Evolutionary conservation across 2,113 vertebrate genomes (phyloP).

Genomic region (Cryptotis parvus): DNA sequence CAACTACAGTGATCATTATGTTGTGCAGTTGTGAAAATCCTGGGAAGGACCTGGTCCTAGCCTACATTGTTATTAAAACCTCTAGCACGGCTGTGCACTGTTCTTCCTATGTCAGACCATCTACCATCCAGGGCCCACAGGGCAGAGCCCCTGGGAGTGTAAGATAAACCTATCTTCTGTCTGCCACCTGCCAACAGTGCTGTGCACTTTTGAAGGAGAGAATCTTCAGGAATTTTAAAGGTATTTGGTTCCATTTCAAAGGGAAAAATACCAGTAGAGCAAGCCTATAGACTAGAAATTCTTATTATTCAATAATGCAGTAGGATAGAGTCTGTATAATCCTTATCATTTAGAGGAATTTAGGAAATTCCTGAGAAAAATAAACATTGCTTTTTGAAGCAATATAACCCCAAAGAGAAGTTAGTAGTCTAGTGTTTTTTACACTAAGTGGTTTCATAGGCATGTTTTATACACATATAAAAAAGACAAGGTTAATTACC

Average conservation of each 20-base stretch:
- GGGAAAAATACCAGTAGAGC: neutral
- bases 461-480: neutral
- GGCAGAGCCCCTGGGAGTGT: too few species aligned
- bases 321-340: neutral
- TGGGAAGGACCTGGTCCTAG: too few species aligned
- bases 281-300: neutral
- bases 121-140: too few species aligned
- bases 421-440: neutral
- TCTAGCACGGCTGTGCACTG: too few species aligned
- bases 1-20: too few species aligned
- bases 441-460: neutral
- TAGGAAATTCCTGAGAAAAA: neutral
- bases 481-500: constrained; percentile 65
- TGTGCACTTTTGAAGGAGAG: neutral
- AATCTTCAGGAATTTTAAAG: neutral
- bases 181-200: too few species aligned
- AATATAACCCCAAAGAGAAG: neutral
- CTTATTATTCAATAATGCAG: neutral
- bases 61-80: too few species aligned
- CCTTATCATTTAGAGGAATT: neutral
- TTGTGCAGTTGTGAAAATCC: too few species aligned
- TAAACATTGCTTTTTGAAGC: constrained; percentile 9
- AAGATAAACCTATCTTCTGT: too few species aligned
- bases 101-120: too few species aligned
- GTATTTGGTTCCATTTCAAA: constrained; percentile 39